Evolutionary conservation across 64 coral and sea anemone species (phyloP), one percentile per base, ranked within the genome.

Genomic region (Actinia tenebrosa): DNA sequence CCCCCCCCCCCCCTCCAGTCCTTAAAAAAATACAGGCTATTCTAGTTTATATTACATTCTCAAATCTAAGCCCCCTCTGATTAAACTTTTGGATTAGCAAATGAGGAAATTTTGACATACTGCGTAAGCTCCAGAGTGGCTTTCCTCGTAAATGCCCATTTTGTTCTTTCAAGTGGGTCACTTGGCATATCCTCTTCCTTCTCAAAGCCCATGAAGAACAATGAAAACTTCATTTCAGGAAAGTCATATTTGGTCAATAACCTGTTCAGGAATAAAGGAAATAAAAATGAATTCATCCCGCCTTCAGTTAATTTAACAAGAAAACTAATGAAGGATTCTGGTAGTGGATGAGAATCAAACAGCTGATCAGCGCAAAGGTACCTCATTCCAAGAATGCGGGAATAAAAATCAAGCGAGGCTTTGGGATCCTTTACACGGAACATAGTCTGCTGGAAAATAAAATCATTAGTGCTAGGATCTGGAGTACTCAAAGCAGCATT

Each of bases 381-480:
- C 95, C 95, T 98, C 95, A 98, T 98, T 58, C 95, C 95, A 26
- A 98, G 80, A 43, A 98, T 89, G 71, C 92, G 92, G 1, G 95
- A 89, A 58, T 98, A 98, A 80, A 98, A 98, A 79, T 98, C 95
- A 56, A 98, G 46, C 56, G 92, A 94, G 3, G 78, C 90, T 61
- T 90, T 98, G 18, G 95, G 95, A 27, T 98, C 95, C 71, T 98
- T 98, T 15, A 98, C 58, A 53, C 95, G 79, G 20, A 98, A 23
- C 95, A 98, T 98, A 23, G 95, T 98, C 63, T 98, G 92, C 79
- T 98, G 95, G 50, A 98, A 89, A 69, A 94, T 90, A 85, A 98
- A 98, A 71, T 91, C 92, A 71, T 92, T 98, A 52, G 95, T 98
- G 80, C 84, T 80, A 14, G 84, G 87, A 89, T 94, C 95, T 1